A percentile compares a stretch with the other conserved stretches of the same genome.
These are phyloP conservation scores for Seriola quinqueradiata DNA, from an alignment of 2,113 vertebrate species.

Conservation along the genomic window DNA sequence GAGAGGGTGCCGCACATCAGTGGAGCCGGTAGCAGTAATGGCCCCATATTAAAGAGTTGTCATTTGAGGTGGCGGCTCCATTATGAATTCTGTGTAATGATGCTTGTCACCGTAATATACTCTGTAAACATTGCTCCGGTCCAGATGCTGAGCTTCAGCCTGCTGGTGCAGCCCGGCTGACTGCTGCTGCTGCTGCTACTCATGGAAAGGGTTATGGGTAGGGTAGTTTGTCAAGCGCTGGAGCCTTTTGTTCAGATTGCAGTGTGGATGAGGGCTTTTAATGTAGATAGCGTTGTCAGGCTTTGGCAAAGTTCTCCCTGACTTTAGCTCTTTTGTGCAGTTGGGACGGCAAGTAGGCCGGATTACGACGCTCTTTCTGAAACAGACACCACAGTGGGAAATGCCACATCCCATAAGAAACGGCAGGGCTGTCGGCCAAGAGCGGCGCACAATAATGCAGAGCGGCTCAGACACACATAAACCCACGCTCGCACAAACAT, in stretches of 20 bases:
- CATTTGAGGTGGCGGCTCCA: constrained; percentile 43
- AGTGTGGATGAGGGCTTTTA: constrained; percentile 9
- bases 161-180: constrained; percentile 9
- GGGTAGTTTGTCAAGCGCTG: constrained; percentile 15
- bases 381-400: constrained; percentile 58
- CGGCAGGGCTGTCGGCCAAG: constrained; percentile 57
- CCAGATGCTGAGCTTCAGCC: constrained; percentile 23
- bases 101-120: constrained; percentile 55
- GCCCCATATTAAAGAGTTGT: constrained; percentile 55
- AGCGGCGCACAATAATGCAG: constrained; percentile 24
- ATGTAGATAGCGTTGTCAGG: constrained; percentile 37
- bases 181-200: background rate
- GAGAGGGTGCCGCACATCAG: constrained; percentile 23
- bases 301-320: constrained; percentile 45
- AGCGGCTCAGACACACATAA: constrained; percentile 50
- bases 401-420: constrained; percentile 57
- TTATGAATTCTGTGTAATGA: constrained; percentile 66
- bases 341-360: constrained; percentile 26
- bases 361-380: constrained; percentile 53
- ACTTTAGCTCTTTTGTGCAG: constrained; percentile 40
- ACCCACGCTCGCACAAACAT: constrained; percentile 34
- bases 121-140: constrained; percentile 54
- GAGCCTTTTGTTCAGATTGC: constrained; percentile 11
- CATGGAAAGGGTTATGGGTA: constrained; percentile 21
- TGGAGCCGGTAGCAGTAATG: constrained; percentile 32